Evolutionary conservation across 2,797 vertebrate species (phyloP).

Genomic region (Acanthis flammea): DNA sequence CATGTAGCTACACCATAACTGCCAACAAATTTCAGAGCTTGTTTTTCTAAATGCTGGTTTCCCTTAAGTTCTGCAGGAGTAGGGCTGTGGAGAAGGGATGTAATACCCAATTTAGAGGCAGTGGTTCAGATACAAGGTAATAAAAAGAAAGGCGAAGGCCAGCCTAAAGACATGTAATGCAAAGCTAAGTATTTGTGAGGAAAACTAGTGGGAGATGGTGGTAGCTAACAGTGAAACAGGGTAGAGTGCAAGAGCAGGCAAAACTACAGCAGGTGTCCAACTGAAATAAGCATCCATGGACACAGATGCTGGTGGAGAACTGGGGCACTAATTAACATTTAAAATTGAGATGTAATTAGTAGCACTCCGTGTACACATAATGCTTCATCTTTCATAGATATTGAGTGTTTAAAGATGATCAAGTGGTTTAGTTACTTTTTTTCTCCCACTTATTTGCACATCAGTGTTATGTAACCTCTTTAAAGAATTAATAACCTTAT

Average conservation of each 20-base stretch:
- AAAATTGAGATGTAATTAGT: neutral
- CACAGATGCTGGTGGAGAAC: neutral
- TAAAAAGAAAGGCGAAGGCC: neutral
- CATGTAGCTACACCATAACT: neutral
- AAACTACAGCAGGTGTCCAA: neutral
- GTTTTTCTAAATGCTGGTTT: neutral
- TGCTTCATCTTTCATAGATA: neutral
- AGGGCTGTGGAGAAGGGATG: neutral
- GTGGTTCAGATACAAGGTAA: neutral
- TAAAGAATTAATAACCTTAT: neutral
- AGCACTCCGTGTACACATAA: neutral
- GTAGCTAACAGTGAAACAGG: neutral
- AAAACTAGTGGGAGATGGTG: neutral
- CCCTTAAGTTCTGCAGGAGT: neutral
- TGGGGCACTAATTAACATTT: neutral
- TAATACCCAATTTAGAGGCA: neutral
- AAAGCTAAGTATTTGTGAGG: neutral
- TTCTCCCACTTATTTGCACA: neutral
- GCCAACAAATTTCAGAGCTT: neutral
- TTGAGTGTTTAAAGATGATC: neutral
- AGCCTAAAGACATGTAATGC: neutral
- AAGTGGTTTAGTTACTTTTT: neutral
- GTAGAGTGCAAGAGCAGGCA: neutral
- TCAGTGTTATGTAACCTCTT: neutral
- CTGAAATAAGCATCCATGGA: neutral